Conservation (phyloP, 2,113 vertebrate species). For the Istiophorus platypterus region DNA sequence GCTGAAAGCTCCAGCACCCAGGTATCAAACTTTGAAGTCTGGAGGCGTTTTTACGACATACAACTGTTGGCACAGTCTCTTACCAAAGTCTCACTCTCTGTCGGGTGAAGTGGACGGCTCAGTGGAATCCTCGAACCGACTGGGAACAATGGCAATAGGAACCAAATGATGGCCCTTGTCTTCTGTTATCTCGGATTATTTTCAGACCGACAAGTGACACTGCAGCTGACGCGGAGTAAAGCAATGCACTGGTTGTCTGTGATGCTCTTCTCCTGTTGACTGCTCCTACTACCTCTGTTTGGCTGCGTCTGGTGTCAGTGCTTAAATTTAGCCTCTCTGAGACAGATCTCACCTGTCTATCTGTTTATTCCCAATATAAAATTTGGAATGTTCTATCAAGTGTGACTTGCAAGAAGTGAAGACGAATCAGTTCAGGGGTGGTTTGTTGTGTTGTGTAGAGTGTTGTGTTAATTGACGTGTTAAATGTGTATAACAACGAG, state of each 20-base stretch:
- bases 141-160: conserved; percentile 52
- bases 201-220: conserved; percentile 24
- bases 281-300: no score
- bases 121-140: conserved; percentile 45
- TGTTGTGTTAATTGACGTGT: not conserved
- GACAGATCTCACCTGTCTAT: not conserved
- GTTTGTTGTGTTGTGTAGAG: no score
- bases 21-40: conserved; percentile 26
- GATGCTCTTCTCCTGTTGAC: no score
- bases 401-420: not conserved
- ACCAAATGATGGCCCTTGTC: conserved; percentile 46
- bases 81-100: conserved; percentile 36
- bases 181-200: conserved; percentile 48
- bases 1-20: conserved; percentile 10
- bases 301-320: conserved; percentile 22
- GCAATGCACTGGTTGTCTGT: conserved; percentile 26
- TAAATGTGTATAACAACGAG: no score
- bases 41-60: conserved; percentile 19
- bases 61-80: conserved; percentile 20
- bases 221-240: conserved; percentile 49
- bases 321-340: conserved; percentile 13
- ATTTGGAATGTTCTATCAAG: not conserved
- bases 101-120: conserved; percentile 23
- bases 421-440: not conserved
- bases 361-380: conserved; percentile 3